phyloP scores from a whole-genome alignment of 2,797 vertebrate species.

The Cossypha polioptera region DNA sequence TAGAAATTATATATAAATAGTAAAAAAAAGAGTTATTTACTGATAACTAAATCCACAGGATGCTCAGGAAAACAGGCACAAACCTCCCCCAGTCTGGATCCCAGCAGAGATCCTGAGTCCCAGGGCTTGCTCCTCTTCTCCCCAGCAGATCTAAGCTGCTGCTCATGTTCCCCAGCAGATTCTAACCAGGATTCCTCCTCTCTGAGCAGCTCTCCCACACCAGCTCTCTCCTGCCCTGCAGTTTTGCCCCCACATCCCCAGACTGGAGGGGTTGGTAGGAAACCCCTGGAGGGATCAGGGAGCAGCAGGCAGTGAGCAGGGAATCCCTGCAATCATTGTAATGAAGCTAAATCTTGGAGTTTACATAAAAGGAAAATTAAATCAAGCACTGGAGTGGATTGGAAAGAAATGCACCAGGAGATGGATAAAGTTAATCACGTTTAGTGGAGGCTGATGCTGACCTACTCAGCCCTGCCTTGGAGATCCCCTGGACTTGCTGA shows the following conservation, averaged over 20 bases:
- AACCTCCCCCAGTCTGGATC: not conserved
- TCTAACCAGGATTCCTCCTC: not conserved
- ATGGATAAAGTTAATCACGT: conserved; percentile 65
- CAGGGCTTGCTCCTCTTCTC: not conserved
- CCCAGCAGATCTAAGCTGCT: not conserved
- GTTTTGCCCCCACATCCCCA: not conserved
- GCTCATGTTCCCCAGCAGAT: not conserved
- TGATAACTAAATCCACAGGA: not conserved
- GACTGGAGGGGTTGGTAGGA: not conserved
- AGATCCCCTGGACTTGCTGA: not conserved
- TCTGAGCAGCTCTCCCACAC: not conserved
- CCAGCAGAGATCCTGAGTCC: not conserved
- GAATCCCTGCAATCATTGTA: conserved; percentile 58
- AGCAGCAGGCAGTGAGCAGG: conserved; percentile 21
- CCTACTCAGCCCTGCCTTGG: conserved; percentile 33
- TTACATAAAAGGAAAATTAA: conserved; percentile 69
- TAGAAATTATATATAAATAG: not conserved
- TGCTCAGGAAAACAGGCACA: not conserved
- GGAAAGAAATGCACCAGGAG: conserved; percentile 59
- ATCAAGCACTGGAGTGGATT: conserved; percentile 65
- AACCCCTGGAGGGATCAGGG: conserved; percentile 14
- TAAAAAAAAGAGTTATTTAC: not conserved
- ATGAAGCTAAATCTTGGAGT: conserved; percentile 56
- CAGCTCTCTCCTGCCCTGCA: not conserved
- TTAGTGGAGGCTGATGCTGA: conserved; percentile 46